phyloP scores from a whole-genome alignment of 2,797 vertebrate genomes.

The Oryzias sinensis region DNA sequence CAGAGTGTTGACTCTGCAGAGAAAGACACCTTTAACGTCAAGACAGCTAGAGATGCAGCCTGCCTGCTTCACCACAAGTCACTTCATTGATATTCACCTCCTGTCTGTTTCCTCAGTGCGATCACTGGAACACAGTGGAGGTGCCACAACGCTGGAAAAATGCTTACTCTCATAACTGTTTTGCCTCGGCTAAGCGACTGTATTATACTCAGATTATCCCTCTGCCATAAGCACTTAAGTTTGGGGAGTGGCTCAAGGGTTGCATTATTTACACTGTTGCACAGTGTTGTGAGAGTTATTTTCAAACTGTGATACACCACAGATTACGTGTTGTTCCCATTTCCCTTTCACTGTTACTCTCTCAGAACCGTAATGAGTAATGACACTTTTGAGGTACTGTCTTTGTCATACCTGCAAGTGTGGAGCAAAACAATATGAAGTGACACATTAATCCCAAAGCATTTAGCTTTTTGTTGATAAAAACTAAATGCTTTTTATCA shows the following conservation, averaged over 20 bases:
- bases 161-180: conserved; percentile 38
- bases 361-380: too few species aligned
- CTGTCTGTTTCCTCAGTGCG: conserved; percentile 36
- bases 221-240: conserved; percentile 54
- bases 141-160: conserved; percentile 54
- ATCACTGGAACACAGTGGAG: conserved; percentile 46
- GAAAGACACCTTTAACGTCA: conserved; percentile 4
- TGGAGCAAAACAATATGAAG: too few species aligned
- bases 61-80: conserved; percentile 20
- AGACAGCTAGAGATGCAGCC: conserved; percentile 10
- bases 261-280: conserved; percentile 23
- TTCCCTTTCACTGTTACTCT: too few species aligned
- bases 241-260: conserved; percentile 37
- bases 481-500: too few species aligned
- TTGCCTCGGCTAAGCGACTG: conserved; percentile 55
- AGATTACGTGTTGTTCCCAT: too few species aligned
- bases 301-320: too few species aligned
- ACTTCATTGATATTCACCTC: conserved; percentile 52
- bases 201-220: conserved; percentile 56
- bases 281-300: too few species aligned
- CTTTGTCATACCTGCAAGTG: too few species aligned
- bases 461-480: too few species aligned
- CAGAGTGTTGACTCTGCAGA: background rate
- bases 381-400: too few species aligned
- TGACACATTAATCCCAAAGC: too few species aligned